Base-by-base conservation (phyloP, 1,140 invertebrate genomes). In the Drosophila funebris region DNA sequence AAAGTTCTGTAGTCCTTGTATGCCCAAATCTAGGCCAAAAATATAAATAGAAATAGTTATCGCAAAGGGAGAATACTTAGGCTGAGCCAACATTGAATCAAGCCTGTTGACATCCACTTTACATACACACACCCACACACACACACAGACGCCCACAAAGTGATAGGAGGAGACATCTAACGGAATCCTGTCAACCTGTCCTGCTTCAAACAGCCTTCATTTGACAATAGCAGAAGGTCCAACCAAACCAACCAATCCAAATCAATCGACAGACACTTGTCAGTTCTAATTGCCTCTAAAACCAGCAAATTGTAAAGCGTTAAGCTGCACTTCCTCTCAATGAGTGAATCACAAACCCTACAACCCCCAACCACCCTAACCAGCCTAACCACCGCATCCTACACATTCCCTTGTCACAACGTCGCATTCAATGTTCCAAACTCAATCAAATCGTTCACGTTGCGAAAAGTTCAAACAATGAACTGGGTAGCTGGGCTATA, bases 401-500 rank as follows among this genome's bases (percentile, higher is more conserved):
- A 9, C 0, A 4, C 11, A 5, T 36, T n/a, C 11, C 11, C 9
- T 2, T 13, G 3, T n/a, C 11, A 13, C 4, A 4, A n/a, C 3
- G 9, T 36, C 7, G 11, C 11, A 3, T 22, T 20, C 52, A 24
- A 22, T 56, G 20, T 33, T 46, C 63, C 76, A 83, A 82, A 82
- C 79, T 82, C 78, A 82, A 82, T 82, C 79, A 82, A 82, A 83
- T 58, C 70, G 78, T 79, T 75, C 63, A 78, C 78, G 74, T 82
- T 57, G 69, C 66, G 73, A 78, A 83, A 83, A 83, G 80, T 88
- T 88, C 83, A 87, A 88, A 88, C 83, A 87, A 87, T 87, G 84
- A 87, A 76, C 68, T 83, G 61, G 44, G 33, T 48, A 33, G 31
- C 60, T 24, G 43, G 43, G 4, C 43, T 53, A 14, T 8, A 33